Conservation (phyloP, 2,113 vertebrate species). For the Paraplagusia blochii region DNA sequence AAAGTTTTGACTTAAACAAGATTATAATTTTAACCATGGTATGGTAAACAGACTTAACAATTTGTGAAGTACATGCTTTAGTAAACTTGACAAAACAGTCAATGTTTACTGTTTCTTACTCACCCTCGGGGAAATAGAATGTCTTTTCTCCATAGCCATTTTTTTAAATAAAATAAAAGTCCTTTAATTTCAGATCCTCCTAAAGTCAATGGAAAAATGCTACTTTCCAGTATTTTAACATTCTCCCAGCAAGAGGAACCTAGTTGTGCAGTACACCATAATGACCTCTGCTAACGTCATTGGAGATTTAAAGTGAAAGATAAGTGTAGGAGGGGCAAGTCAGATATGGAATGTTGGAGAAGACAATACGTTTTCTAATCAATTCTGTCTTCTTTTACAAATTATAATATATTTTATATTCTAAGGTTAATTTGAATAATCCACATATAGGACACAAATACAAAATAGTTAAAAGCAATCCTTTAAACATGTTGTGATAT, state of each 20-base stretch:
- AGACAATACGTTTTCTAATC: no score
- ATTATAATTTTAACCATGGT: neutral
- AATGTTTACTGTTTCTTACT: slow-evolving; percentile 26
- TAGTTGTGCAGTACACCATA: slow-evolving; percentile 1
- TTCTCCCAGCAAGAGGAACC: slow-evolving; percentile 10
- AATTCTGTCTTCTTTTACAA: no score
- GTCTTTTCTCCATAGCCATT: slow-evolving; percentile 63
- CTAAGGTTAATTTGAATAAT: no score
- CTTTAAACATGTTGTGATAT: no score
- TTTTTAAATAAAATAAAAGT: neutral
- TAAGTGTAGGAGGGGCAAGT: neutral
- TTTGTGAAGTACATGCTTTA: no score
- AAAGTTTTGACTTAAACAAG: no score
- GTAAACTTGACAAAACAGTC: neutral
- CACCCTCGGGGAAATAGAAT: slow-evolving; percentile 67
- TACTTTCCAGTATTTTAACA: slow-evolving; percentile 9
- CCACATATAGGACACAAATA: no score
- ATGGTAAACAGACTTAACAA: slow-evolving; percentile 22
- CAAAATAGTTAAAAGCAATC: no score
- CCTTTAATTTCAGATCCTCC: slow-evolving; percentile 11
- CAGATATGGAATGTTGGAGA: no score
- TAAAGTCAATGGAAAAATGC: neutral
- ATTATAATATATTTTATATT: no score
- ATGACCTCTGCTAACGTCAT: slow-evolving; percentile 28
- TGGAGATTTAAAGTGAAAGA: slow-evolving; percentile 12